Evolutionary conservation across 1,140 invertebrate species (phyloP).

Genomic region (Sweltsa coloradensis): DNA sequence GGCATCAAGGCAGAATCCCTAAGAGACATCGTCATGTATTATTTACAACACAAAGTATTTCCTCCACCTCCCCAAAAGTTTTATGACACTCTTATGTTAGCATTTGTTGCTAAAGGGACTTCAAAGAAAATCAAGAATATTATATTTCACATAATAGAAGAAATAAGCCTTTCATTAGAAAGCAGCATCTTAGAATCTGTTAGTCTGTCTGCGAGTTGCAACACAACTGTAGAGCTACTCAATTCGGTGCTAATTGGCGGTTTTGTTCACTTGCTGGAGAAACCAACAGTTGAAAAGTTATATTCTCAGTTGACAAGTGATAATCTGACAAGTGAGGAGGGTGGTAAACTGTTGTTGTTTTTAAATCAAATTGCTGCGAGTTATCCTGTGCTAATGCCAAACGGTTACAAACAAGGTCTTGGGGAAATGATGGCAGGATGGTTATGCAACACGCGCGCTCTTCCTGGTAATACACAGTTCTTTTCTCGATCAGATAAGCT

Average conservation of each 20-base stretch:
- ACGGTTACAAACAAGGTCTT: neutral
- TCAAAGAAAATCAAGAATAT: slow-evolving; percentile 15
- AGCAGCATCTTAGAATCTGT: slow-evolving; percentile 12
- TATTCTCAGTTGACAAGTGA: neutral
- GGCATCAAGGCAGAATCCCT: slow-evolving; percentile 14
- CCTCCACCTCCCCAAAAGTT: slow-evolving; percentile 13
- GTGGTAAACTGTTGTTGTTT: slow-evolving; percentile 10
- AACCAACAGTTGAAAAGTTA: slow-evolving; percentile 7
- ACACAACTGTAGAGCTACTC: slow-evolving; percentile 6
- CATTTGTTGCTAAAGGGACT: slow-evolving; percentile 7
- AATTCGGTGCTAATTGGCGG: slow-evolving; percentile 11
- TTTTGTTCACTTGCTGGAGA: slow-evolving; percentile 2
- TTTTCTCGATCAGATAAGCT: neutral
- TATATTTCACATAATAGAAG: slow-evolving; percentile 16
- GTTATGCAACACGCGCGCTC: neutral
- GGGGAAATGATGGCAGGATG: neutral
- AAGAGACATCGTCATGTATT: slow-evolving; percentile 15
- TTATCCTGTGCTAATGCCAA: neutral
- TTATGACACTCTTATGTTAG: slow-evolving; percentile 13
- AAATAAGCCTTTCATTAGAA: slow-evolving; percentile 13
- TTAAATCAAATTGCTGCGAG: slow-evolving; percentile 4
- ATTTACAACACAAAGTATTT: slow-evolving; percentile 14
- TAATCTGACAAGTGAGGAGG: slow-evolving; percentile 3
- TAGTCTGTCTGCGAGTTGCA: slow-evolving; percentile 5
- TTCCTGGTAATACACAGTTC: neutral